Conservation (phyloP, 2,888 invertebrate species). For the Zygothrica quintamaculata region DNA sequence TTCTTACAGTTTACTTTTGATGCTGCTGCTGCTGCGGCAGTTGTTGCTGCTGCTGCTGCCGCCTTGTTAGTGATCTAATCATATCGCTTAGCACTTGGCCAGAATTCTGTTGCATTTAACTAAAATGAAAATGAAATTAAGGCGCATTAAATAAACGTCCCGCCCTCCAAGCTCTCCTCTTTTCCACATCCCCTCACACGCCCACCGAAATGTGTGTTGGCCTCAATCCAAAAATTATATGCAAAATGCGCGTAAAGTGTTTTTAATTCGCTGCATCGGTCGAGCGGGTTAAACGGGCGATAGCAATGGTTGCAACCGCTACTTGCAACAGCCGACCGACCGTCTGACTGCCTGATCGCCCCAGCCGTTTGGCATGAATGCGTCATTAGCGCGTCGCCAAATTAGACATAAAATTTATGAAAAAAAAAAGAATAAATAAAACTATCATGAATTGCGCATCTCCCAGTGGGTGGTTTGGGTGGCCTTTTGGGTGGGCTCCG, state of each 20-base stretch:
- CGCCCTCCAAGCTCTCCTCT: constrained; percentile 3
- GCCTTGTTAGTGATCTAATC: constrained; percentile 49
- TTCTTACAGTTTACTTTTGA: too few relatives aligned
- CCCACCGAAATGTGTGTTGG: constrained; percentile 41
- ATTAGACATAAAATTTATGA: constrained; percentile 61
- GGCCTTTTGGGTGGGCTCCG: constrained; percentile 11
- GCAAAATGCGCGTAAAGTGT: constrained; percentile 69
- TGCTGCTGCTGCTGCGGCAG: constrained; percentile 6
- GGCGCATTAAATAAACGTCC: constrained; percentile 56
- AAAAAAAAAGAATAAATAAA: too few relatives aligned
- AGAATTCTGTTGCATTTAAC: constrained; percentile 55
- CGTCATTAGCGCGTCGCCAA: constrained; percentile 58
- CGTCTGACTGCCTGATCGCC: background rate
- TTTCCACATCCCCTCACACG: constrained; percentile 4
- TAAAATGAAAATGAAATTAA: constrained; percentile 68
- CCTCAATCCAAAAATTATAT: constrained; percentile 69
- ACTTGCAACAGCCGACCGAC: constrained; percentile 11
- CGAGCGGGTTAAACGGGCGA: background rate
- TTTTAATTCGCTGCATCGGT: constrained; percentile 65
- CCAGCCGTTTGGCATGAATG: constrained; percentile 53
- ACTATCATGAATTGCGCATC: constrained; percentile 44
- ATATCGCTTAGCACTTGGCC: constrained; percentile 23
- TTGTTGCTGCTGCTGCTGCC: constrained; percentile 1
- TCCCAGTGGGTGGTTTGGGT: constrained; percentile 21
- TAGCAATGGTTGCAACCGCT: background rate